A percentile compares a stretch with the other conserved stretches of the same genome.
Evolutionary conservation across 2,113 vertebrate genomes (phyloP).

Genomic region (Glaucidium brasilianum): DNA sequence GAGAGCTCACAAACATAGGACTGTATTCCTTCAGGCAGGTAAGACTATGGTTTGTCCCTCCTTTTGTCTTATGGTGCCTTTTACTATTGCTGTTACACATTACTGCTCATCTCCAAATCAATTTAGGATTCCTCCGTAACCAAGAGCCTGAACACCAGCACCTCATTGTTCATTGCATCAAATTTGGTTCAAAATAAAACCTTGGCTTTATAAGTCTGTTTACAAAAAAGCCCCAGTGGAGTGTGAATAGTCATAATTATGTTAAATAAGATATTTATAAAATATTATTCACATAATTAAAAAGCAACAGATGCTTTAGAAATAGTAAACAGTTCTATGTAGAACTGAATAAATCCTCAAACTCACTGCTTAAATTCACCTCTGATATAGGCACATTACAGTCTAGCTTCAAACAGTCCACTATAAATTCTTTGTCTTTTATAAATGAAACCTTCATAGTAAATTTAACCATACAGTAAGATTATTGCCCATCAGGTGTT

Average conservation of each 20-base stretch:
- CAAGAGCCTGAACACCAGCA: background rate
- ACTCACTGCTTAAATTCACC: background rate
- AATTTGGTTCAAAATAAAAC: background rate
- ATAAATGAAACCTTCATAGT: background rate
- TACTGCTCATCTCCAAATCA: background rate
- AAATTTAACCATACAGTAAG: background rate
- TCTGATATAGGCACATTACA: background rate
- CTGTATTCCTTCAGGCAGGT: background rate
- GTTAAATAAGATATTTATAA: background rate
- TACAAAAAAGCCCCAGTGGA: accelerated
- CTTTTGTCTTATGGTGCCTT: background rate
- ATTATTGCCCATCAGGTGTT: background rate
- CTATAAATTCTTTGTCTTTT: background rate
- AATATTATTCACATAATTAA: background rate
- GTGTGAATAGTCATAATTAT: background rate
- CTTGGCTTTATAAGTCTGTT: background rate
- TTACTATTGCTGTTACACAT: background rate
- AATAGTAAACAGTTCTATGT: background rate
- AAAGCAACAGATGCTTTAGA: background rate
- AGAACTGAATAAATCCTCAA: background rate
- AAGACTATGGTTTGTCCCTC: background rate
- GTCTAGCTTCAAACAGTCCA: background rate
- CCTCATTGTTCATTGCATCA: background rate
- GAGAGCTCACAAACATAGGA: background rate
- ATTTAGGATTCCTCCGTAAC: background rate